Evolutionary conservation across 2,797 vertebrate genomes (phyloP), one percentile per base, ranked within the genome.

Genomic region (Sebastolobus alascanus): DNA sequence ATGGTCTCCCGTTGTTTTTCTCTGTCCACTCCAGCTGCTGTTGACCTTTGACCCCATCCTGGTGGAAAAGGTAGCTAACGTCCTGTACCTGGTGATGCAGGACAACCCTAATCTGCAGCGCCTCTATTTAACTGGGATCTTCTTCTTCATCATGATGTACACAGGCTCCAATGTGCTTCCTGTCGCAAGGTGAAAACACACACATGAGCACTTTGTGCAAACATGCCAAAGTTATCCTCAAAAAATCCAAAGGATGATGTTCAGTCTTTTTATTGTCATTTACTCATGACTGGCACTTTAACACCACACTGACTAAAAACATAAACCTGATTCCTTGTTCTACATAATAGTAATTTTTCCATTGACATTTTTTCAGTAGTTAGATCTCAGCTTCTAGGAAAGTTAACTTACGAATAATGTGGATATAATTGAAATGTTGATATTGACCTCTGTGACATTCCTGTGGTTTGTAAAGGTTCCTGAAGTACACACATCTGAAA

Each of bases 61-160:
- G 92, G 99, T 99, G 93, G 99, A 99, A 91, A 99, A 99, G 84
- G 98, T 99, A 0, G 98, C 98, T 79, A 97, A 98, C 71, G 88
- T 99, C 80, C 88, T 99, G 73, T 95, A 97, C 88, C 94, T 97
- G 86, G 96, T 99, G 93, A 98, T 98, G 97, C 98, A 99, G 93
- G 99, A 99, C 93, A 99, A 99, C 90, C 98, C 99, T 6, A 99
- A 98, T 90, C 96, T 99, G 92, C 98, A 98, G 94, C 97, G 98
- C 13, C 97, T 99, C 84, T 99, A 99, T 93, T 96, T 99, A 87
- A 98, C 96, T 4, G 99, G 99, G 63, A 95, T 99, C 5, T 99
- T 99, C 95, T 99, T 99, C 95, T 99, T 99, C 92, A 99, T 99
- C 92, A 99, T 99, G 98, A 99, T 99, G 99, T 99, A 99, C 94